Base-by-base conservation (phyloP, 2,797 vertebrate species). In the Enteromius paludinosus region DNA sequence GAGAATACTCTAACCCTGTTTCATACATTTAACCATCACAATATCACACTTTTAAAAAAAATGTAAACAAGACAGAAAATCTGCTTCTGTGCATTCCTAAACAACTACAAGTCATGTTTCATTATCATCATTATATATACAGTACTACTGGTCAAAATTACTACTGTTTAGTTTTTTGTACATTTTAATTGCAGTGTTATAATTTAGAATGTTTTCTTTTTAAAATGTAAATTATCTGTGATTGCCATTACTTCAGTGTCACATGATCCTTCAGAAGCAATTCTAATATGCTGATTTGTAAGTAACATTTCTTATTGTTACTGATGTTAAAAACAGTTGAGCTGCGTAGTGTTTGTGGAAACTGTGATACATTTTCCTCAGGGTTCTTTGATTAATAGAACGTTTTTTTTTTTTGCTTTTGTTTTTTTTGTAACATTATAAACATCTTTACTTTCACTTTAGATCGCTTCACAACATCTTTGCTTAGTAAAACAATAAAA, bases 1-100 rank as follows among this genome's bases (percentile, higher is more conserved):
- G 85, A 88, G 80, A 87, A 88, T 89, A 90, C 88, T 62, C 33
- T 90, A 54, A 68, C 18, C 30, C 59, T 17, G 30, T 66, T 68
- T 78, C 30, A 78, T 49, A 78, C n/a, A 25, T 15, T 78, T 66
- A 41, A 35, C 33, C 33, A 56, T 79, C 45, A 79, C 49, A 69
- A 35, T 41, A 41, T 59, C n/a, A 75, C 33, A 59, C 72, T n/a
- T 25, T 62, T 1, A 62, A 59, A 43, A 70, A 47, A 59, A 18
- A 56, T 18, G 35, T 25, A 41, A 41, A 45, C 68, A 70, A 70
- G 14, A 45, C 43, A 23, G 41, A 25, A 69, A 45, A 25, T 17
- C 45, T 28, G n/a, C 66, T 43, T 23, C 14, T 20, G 54, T 70
- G 7, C 23, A 17, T 23, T 66, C 18, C 30, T 52, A 15, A 23